Percentiles rank a stretch among this genome's conserved stretches.
phyloP scores from a whole-genome alignment of 2,888 invertebrate species.

The Tromatobia lineatoria region DNA sequence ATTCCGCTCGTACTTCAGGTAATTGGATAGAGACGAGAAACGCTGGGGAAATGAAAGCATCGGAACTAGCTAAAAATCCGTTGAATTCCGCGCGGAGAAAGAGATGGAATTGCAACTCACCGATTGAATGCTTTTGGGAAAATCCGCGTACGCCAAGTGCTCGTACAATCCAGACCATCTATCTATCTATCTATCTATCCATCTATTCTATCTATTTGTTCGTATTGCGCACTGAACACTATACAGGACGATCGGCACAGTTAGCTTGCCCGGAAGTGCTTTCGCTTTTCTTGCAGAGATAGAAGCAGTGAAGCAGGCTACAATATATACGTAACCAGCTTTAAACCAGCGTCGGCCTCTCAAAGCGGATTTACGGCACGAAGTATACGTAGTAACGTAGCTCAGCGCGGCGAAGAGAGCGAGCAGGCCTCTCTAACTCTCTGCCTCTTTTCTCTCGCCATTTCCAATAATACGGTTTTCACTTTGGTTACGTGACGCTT shows the following conservation, averaged over 20 bases:
- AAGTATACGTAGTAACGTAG: constrained; percentile 9
- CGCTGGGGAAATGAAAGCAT: constrained; percentile 14
- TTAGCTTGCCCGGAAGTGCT: constrained; percentile 65
- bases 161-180: constrained; percentile 13
- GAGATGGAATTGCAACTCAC: constrained; percentile 2
- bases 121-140: constrained; percentile 38
- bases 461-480: constrained; percentile 60
- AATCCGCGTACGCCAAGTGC: constrained; percentile 15
- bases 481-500: constrained; percentile 58
- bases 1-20: constrained; percentile 22
- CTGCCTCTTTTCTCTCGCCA: constrained; percentile 48
- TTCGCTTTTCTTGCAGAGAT: constrained; percentile 67
- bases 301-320: constrained; percentile 19
- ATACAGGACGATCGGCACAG: constrained; percentile 35
- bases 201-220: neutral
- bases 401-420: neutral
- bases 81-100: neutral
- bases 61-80: constrained; percentile 39
- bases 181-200: neutral
- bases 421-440: constrained; percentile 36
- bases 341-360: constrained; percentile 49
- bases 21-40: constrained; percentile 48
- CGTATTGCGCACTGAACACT: neutral
- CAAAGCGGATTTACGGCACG: constrained; percentile 62
- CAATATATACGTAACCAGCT: constrained; percentile 53